A percentile compares a stretch with the other conserved stretches of the same genome.
Evolutionary conservation across 2,888 invertebrate genomes (phyloP).

Genomic region (Caradrina clavipalpis): DNA sequence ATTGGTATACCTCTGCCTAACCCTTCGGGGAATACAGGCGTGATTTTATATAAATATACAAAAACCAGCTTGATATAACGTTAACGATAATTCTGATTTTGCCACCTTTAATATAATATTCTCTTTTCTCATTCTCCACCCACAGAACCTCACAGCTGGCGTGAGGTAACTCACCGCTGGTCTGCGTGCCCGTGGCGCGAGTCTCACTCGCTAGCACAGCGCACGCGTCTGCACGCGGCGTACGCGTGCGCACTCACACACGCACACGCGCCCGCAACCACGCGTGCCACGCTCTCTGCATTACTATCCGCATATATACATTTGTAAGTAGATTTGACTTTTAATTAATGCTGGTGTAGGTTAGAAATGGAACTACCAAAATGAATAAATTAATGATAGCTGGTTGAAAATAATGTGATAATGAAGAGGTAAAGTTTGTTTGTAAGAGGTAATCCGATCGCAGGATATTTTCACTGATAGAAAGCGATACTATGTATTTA

Average conservation of each 20-base stretch:
- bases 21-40: too few species aligned
- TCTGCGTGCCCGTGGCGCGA: constrained; percentile 67
- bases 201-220: constrained; percentile 58
- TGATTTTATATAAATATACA: too few species aligned
- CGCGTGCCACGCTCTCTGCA: constrained; percentile 57
- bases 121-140: background rate
- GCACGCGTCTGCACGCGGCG: constrained; percentile 73
- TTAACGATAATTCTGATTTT: background rate
- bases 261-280: constrained; percentile 26
- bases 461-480: too few species aligned
- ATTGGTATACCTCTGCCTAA: too few species aligned
- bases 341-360: background rate
- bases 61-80: background rate
- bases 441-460: too few species aligned
- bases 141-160: constrained; percentile 72
- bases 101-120: too few species aligned
- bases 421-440: too few species aligned
- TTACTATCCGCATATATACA: constrained; percentile 67
- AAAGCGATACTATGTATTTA: too few species aligned
- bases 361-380: too few species aligned
- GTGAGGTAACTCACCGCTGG: constrained; percentile 65
- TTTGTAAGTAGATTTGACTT: constrained; percentile 71
- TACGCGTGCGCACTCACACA: constrained; percentile 70
- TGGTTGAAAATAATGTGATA: too few species aligned
- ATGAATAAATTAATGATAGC: too few species aligned